A percentile compares a stretch with the other conserved stretches of the same genome.
These are phyloP conservation scores for Pelagia noctiluca DNA, from an alignment of 30 jellyfish, hydroid and myxozoan genomes.

Conservation along the genomic window DNA sequence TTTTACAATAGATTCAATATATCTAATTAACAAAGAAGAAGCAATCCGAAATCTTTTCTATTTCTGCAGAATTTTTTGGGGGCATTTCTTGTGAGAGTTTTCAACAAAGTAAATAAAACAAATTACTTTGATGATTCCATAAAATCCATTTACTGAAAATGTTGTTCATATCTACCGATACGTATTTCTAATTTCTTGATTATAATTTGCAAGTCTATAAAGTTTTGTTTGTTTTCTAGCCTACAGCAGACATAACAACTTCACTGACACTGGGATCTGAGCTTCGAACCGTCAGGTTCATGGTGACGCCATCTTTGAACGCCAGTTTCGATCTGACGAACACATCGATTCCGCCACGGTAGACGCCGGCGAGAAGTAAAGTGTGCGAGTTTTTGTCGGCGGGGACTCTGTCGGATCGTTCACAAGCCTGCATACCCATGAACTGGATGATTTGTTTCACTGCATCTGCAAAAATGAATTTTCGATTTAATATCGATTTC, in stretches of 20 bases:
- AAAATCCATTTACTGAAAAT: too few species aligned
- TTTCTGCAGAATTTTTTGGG: too few species aligned
- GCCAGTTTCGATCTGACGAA: constrained; percentile 94
- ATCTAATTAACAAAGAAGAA: too few species aligned
- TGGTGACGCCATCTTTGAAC: constrained; percentile 93
- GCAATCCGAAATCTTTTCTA: too few species aligned
- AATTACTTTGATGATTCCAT: too few species aligned
- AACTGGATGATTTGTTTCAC: constrained; percentile 90
- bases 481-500: neutral
- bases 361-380: constrained; percentile 96
- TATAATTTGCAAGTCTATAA: too few species aligned
- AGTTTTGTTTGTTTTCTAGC: constrained; percentile 61
- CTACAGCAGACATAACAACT: constrained; percentile 98
- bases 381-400: constrained; percentile 94
- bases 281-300: constrained; percentile 98
- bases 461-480: constrained; percentile 77
- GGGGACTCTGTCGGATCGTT: constrained; percentile 95
- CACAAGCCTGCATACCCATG: constrained; percentile 98
- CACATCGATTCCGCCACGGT: constrained; percentile 97
- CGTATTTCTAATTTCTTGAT: too few species aligned
- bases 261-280: constrained; percentile 88
- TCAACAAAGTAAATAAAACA: too few species aligned
- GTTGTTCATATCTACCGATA: too few species aligned
- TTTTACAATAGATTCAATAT: too few species aligned
- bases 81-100: too few species aligned